Conservation (phyloP, 2,888 invertebrate species). For the Archips crataeganus region DNA sequence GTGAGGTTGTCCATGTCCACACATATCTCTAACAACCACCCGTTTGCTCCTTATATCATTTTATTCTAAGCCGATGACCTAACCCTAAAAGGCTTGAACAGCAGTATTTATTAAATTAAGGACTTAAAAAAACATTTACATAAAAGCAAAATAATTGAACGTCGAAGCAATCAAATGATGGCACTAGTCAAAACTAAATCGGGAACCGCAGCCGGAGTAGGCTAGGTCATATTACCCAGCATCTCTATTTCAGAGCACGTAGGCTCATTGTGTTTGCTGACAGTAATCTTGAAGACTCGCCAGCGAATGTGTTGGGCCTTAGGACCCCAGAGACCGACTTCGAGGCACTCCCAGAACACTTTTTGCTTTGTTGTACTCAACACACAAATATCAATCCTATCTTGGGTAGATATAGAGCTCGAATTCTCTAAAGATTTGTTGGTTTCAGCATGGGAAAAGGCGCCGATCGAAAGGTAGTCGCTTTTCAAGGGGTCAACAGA, state of each 20-base stretch:
- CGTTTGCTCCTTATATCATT: background rate
- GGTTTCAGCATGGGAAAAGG: constrained; percentile 58
- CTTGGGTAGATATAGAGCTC: constrained; percentile 48
- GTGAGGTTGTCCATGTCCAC: background rate
- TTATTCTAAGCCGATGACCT: background rate
- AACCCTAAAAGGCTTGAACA: background rate
- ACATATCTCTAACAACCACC: background rate
- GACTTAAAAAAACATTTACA: background rate
- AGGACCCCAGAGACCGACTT: constrained; percentile 72
- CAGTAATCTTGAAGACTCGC: constrained; percentile 76
- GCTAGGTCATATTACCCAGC: constrained; percentile 61
- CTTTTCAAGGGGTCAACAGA: constrained; percentile 68
- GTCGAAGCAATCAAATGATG: constrained; percentile 6
- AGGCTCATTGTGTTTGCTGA: constrained; percentile 72
- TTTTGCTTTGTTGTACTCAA: constrained; percentile 51
- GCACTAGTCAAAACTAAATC: constrained; percentile 12
- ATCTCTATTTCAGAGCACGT: constrained; percentile 70
- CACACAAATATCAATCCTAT: constrained; percentile 51
- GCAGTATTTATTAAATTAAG: background rate
- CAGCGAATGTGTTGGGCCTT: constrained; percentile 75
- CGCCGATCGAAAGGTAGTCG: constrained; percentile 66
- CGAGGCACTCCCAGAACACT: constrained; percentile 57
- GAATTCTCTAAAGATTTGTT: background rate
- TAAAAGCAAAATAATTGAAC: background rate
- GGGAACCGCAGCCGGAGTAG: constrained; percentile 50